These are phyloP conservation scores for Antitype chi DNA, from an alignment of 2,888 invertebrate species.

Conservation along the genomic window DNA sequence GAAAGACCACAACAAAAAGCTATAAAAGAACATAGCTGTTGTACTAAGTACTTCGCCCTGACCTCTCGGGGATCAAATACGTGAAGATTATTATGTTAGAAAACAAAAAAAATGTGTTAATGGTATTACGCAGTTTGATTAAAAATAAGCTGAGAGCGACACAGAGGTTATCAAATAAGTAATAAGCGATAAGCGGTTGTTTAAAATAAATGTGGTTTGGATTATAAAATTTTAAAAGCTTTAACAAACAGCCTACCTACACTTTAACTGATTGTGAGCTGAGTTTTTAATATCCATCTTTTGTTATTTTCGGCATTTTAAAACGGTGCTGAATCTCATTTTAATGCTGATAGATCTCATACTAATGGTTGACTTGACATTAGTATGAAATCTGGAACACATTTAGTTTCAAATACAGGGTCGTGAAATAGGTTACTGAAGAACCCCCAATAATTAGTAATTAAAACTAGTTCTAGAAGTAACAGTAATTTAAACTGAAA, in stretches of 20 bases:
- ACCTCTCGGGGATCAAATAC: slow-evolving; percentile 32
- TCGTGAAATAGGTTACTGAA: background rate
- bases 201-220: slow-evolving; percentile 8
- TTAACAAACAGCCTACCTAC: background rate
- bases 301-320: slow-evolving; percentile 9
- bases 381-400: background rate
- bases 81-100: background rate
- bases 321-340: background rate
- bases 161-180: slow-evolving; percentile 39
- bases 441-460: too few species aligned
- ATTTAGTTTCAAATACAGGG: background rate
- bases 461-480: too few species aligned
- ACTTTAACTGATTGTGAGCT: background rate
- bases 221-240: slow-evolving; percentile 27
- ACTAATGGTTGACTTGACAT: background rate
- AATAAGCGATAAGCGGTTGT: slow-evolving; percentile 22
- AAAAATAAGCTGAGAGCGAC: slow-evolving; percentile 11
- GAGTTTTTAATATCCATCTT: slow-evolving; percentile 3
- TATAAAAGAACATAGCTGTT: background rate
- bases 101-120: slow-evolving; percentile 41
- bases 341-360: background rate
- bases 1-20: background rate
- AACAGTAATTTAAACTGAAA: background rate
- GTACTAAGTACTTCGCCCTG: slow-evolving; percentile 5
- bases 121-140: slow-evolving; percentile 45